phyloP scores from a whole-genome alignment of 1,140 invertebrate genomes.

The Adelges cooleyi region DNA sequence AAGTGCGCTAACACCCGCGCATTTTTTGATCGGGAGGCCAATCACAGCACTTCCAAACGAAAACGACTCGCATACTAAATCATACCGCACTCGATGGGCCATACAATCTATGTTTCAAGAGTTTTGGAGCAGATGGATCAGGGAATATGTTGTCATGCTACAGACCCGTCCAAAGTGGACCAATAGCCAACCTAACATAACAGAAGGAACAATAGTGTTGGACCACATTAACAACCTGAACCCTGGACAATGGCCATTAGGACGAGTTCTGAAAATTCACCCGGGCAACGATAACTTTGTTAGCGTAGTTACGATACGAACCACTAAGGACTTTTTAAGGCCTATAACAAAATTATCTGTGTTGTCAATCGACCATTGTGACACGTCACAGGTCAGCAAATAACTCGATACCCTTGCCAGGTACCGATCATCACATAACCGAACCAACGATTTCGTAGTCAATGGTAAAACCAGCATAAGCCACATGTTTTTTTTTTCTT shows the following conservation, averaged over 20 bases:
- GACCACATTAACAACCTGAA: neutral
- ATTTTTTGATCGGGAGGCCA: conserved; percentile 31
- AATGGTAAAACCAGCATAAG: no score
- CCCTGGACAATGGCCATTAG: conserved; percentile 2
- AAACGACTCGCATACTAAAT: neutral
- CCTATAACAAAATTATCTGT: no score
- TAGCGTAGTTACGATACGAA: conserved; percentile 35
- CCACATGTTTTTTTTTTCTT: no score
- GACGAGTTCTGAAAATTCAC: conserved; percentile 33
- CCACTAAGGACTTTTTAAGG: no score
- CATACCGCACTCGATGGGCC: conserved; percentile 34
- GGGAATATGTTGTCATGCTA: conserved; percentile 34
- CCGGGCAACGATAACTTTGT: conserved; percentile 37
- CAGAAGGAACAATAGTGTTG: conserved; percentile 19
- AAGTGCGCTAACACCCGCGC: conserved; percentile 30
- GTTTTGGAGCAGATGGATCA: conserved; percentile 34
- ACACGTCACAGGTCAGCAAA: no score
- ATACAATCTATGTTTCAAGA: conserved; percentile 33
- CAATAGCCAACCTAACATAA: neutral
- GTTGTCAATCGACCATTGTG: no score
- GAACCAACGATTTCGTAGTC: no score
- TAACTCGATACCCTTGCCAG: no score
- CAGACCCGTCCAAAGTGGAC: conserved; percentile 35
- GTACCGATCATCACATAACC: no score
- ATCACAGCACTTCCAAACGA: conserved; percentile 29